Conservation (phyloP, 1,140 invertebrate species). For the Leptinotarsa lineolata region DNA sequence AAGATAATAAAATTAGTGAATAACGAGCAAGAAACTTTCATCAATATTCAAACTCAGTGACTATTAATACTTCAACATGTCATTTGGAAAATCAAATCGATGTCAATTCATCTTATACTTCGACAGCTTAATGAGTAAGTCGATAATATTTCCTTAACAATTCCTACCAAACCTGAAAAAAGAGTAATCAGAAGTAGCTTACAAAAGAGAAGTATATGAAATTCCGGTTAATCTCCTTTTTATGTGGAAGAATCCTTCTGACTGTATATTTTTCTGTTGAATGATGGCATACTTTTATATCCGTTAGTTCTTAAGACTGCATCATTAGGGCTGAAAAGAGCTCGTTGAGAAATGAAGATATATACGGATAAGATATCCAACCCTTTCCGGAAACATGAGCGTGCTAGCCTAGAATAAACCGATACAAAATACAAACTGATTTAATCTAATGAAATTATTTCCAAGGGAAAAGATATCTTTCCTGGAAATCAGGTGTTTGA, state of each 20-base stretch:
- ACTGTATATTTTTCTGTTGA: slow-evolving; percentile 39
- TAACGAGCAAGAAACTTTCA: no score
- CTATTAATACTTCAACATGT: no score
- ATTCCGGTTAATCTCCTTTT: slow-evolving; percentile 40
- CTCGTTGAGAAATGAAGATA: slow-evolving; percentile 35
- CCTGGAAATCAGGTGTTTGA: no score
- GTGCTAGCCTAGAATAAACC: background rate
- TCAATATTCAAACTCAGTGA: no score
- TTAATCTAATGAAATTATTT: no score
- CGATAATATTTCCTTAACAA: no score
- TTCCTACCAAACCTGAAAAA: background rate
- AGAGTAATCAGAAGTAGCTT: slow-evolving; percentile 34
- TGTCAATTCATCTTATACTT: no score
- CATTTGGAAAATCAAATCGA: no score
- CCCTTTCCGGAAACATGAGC: slow-evolving; percentile 1
- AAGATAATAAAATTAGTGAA: no score
- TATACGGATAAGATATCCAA: slow-evolving; percentile 19
- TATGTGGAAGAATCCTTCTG: slow-evolving; percentile 38
- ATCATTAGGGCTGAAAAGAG: slow-evolving; percentile 39
- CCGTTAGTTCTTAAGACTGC: slow-evolving; percentile 39
- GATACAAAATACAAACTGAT: no score
- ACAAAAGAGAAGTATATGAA: slow-evolving; percentile 33
- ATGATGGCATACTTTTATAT: slow-evolving; percentile 44
- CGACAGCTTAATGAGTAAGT: no score
- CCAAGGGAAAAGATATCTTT: no score